Evolutionary conservation across 2,113 vertebrate genomes (phyloP).

Genomic region (Excalfactoria chinensis): DNA sequence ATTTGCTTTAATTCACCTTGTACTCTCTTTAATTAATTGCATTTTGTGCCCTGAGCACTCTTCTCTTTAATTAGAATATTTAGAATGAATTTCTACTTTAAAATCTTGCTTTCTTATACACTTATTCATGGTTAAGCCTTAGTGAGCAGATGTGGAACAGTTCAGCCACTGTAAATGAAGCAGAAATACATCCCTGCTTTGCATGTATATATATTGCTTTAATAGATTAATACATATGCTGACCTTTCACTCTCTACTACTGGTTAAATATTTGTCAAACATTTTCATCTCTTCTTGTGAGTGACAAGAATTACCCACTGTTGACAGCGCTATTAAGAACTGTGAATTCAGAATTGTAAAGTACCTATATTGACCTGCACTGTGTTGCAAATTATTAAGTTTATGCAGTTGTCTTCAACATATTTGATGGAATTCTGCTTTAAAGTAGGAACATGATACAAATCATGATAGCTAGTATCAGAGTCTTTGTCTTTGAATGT

Average conservation of each 20-base stretch:
- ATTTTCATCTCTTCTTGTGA: neutral
- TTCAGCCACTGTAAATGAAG: neutral
- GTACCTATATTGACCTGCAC: neutral
- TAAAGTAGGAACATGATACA: neutral
- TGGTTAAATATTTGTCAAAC: neutral
- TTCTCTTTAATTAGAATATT: neutral
- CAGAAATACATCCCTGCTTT: neutral
- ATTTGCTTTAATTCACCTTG: neutral
- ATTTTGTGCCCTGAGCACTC: neutral
- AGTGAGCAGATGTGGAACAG: neutral
- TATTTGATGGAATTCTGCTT: neutral
- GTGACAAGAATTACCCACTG: neutral
- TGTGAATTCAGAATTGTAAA: neutral
- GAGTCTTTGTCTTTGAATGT: neutral
- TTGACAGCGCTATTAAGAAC: neutral
- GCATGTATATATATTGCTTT: neutral
- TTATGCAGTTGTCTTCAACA: neutral
- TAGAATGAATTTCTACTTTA: neutral
- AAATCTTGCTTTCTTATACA: neutral
- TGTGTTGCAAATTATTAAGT: neutral
- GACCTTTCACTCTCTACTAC: neutral
- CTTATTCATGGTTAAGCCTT: neutral
- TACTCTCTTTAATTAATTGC: conserved; percentile 17
- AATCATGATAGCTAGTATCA: neutral
- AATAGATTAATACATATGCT: neutral